Percentiles rank a stretch among this genome's conserved stretches.
Evolutionary conservation across 2,113 vertebrate species (phyloP).

Genomic region (Myotis brandtii): DNA sequence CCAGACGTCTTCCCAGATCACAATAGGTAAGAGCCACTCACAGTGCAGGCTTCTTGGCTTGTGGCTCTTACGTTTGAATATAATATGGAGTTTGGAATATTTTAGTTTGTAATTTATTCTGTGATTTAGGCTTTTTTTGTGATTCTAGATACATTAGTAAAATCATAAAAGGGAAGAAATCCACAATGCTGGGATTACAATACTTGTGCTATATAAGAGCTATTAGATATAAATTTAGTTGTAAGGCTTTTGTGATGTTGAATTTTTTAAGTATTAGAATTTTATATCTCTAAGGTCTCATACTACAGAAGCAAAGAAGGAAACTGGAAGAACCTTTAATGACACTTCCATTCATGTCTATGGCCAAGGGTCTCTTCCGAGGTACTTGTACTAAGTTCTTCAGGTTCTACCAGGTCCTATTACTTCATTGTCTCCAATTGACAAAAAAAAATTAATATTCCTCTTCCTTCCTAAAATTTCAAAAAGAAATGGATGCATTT

Average conservation of each 20-base stretch:
- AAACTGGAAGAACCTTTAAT: background rate
- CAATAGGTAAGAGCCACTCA: background rate
- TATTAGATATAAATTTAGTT: background rate
- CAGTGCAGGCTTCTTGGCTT: background rate
- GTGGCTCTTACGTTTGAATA: background rate
- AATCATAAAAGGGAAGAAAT: constrained; percentile 19
- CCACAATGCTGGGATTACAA: background rate
- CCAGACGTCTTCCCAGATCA: background rate
- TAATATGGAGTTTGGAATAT: background rate
- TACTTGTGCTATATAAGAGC: background rate
- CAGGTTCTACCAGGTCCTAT: background rate
- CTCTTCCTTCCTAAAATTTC: background rate
- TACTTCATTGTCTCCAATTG: background rate
- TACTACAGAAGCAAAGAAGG: background rate
- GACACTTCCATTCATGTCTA: background rate
- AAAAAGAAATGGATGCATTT: background rate
- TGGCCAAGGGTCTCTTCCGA: background rate
- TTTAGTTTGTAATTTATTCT: constrained; percentile 8
- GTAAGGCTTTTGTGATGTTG: background rate
- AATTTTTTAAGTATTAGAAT: background rate
- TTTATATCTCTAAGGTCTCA: background rate
- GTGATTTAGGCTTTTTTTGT: background rate
- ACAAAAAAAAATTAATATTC: background rate
- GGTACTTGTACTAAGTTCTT: background rate
- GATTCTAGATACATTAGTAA: background rate